These are phyloP conservation scores for Pipistrellus pipistrellus DNA, from an alignment of 2,797 vertebrate genomes.

Conservation along the genomic window DNA sequence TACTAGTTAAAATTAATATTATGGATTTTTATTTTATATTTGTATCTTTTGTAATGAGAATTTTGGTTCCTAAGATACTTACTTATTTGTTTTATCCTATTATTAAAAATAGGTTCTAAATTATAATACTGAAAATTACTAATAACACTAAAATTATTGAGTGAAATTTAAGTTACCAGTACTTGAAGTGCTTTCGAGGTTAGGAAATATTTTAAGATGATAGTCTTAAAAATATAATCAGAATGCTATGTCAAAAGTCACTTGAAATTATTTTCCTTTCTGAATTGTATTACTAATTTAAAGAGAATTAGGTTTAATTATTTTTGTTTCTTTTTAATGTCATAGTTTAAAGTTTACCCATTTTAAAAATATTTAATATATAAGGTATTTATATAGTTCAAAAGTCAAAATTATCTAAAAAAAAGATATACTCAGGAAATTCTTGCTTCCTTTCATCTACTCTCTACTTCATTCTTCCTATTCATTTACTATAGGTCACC, in stretches of 20 bases:
- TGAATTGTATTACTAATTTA: slow-evolving; percentile 35
- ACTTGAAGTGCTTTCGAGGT: neutral
- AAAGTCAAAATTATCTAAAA: slow-evolving; percentile 46
- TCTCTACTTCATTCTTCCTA: neutral
- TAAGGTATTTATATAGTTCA: neutral
- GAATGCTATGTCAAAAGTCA: neutral
- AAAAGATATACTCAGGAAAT: neutral
- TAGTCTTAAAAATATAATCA: slow-evolving; percentile 35
- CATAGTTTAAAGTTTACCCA: slow-evolving; percentile 14
- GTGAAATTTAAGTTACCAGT: slow-evolving; percentile 11
- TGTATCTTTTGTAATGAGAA: slow-evolving; percentile 13
- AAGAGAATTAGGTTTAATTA: neutral
- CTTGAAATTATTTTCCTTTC: slow-evolving; percentile 25
- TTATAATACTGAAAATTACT: slow-evolving; percentile 12
- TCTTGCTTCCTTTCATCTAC: neutral
- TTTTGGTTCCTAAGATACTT: slow-evolving; percentile 7
- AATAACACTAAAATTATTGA: slow-evolving; percentile 5
- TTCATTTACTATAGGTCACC: neutral
- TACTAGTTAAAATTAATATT: neutral
- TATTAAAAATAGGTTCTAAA: neutral
- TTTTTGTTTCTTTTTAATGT: slow-evolving; percentile 47
- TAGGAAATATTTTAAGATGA: slow-evolving; percentile 21
- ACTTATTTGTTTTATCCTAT: neutral
- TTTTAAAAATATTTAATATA: neutral
- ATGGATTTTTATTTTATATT: neutral